Conservation (phyloP, 2,113 vertebrate species). For the Oryzias javanicus region DNA sequence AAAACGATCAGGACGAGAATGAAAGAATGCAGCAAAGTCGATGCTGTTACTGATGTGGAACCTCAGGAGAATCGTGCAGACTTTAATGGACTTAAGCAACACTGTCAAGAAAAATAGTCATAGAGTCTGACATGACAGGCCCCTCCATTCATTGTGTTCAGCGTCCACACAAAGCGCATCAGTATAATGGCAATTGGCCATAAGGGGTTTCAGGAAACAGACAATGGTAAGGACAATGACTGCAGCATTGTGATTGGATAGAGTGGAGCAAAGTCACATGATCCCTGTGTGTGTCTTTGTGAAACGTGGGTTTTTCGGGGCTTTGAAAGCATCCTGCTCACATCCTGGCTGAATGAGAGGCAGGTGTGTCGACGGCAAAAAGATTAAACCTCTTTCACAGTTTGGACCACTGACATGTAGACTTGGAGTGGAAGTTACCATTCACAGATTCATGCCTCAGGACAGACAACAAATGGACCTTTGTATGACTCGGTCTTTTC, state of each 20-base stretch:
- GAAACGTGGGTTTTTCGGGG: not conserved
- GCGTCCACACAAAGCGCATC: no score
- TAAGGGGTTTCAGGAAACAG: no score
- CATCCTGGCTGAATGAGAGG: not conserved
- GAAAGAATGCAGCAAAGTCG: no score
- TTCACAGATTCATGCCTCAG: constrained; percentile 24
- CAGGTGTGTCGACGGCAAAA: not conserved
- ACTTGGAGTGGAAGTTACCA: not conserved
- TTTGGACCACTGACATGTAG: not conserved
- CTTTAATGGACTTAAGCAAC: no score
- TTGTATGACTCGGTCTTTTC: constrained; percentile 42
- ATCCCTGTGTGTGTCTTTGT: not conserved
- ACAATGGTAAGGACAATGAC: not conserved
- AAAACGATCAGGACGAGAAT: no score
- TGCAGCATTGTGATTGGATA: not conserved
- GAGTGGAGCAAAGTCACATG: no score
- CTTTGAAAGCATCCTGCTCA: not conserved
- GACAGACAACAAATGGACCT: constrained; percentile 39
- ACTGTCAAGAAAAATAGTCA: no score
- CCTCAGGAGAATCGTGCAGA: no score
- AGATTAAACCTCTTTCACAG: constrained; percentile 1
- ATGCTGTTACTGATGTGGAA: no score
- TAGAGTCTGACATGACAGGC: no score
- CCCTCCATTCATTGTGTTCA: no score
- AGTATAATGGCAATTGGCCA: no score